Evolutionary conservation across 2,888 invertebrate species (phyloP), one percentile per base, ranked within the genome.

Genomic region (Malthinus flaveolus): DNA sequence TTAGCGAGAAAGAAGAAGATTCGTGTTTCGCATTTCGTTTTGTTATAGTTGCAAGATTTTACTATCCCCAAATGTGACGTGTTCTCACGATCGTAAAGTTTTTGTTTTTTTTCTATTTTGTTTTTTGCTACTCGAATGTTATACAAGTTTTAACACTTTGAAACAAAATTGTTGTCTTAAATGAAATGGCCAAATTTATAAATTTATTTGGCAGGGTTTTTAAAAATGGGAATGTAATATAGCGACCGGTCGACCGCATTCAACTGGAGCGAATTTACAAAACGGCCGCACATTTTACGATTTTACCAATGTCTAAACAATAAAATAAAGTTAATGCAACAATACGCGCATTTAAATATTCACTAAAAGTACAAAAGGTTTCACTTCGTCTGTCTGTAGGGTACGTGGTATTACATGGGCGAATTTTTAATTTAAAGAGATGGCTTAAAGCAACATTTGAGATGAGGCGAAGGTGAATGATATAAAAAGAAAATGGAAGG

Each of bases 201-300:
- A 46, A 46, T 46, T 46, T 46, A 49, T 59, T 59, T 55, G 36
- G 48, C 52, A 51, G 36, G 48, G 48, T 56, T 56, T 23, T 23
- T 23, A 51, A 59, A 59, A 49, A 51, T 33, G 33, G 35, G 50
- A 50, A 39, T 54, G 54, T 47, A 56, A 47, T 47, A 31, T 47
- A 31, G 52, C 55, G 52, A 59, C 54, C 60, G 60, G 60, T 60
- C 56, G 51, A 60, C 60, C 56, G 56, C 60, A 60, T 45, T 49
- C 59, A 52, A 59, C 53, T 59, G 65, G 46, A 58, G 45, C 65
- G 65, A 65, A 65, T 65, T 57, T 47, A 49, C 62, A 61, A 63
- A 65, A 61, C 61, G 48, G 45, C 65, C 65, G 65, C 50, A 55
- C 52, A 60, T 63, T 63, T 64, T 64, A 64, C 56, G 60, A 61